Evolutionary conservation across 2,888 invertebrate species (phyloP), one percentile per base, ranked within the genome.

Genomic region (Dione vanillae): DNA sequence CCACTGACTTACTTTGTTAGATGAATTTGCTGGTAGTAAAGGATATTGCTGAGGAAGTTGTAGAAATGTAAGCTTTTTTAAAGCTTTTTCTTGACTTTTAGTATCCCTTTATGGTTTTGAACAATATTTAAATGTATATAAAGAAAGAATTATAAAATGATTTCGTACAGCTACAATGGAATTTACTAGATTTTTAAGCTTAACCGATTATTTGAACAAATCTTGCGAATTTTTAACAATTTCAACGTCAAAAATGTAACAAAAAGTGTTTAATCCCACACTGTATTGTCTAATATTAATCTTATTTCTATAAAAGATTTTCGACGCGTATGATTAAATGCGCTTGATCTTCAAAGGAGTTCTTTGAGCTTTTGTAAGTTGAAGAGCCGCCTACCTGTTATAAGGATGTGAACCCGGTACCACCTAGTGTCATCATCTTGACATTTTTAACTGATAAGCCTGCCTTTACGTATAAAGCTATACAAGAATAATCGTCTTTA

Each of bases 281-380:
- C 16, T 41, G 11, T 37, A 19, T 59, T 67, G 59, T 67, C 27
- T 51, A 54, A 12, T n/a, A 47, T 49, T 56, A 35, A 66, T 66
- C 56, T 56, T 40, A 20, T n/a, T 37, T 37, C 56, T 40, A 56
- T 56, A 56, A 40, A 40, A 56, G 37, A 16, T 11, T 56, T 40
- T 16, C 40, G 56, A 56, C 16, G 56, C 56, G 56, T 56, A 19
- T 56, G 56, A 56, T 56, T 56, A 56, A 40, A 56, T 6, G 56
- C 40, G 16, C 56, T 56, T 56, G 56, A 56, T 56, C 16, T 56
- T 6, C 16, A 56, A 19, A 40, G 56, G n/a, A 52, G 2, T 16
- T 19, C 5, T 27, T 27, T 27, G 5, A 27, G 27, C 12, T 11
- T 19, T 49, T 49, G 49, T 49, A 6, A 2, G 19, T 11, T n/a